Base-by-base conservation (phyloP, 2,113 vertebrate genomes). In the Arenaria interpres region DNA sequence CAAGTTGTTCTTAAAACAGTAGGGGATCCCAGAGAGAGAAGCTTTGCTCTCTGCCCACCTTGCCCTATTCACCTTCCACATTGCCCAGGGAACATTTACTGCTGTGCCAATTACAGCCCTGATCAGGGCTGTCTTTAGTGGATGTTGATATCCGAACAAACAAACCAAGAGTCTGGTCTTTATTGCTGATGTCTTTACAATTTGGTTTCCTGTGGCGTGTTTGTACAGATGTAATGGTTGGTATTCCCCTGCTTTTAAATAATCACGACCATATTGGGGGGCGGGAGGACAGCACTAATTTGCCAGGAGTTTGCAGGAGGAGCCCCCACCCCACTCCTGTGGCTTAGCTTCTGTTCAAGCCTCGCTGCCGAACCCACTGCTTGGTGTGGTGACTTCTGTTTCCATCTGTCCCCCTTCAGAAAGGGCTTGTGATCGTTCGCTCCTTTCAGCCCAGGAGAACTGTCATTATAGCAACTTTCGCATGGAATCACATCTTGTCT, bases 211-310 rank as follows among this genome's bases (percentile, higher is more conserved):
- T 91, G 90, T 93, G 89, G 90, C 0, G 14, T 94, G 93, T 96
- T 95, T 92, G 94, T 88, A 91, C 84, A 91, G 88, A 91, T 96
- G 85, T 92, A 84, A 88, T 39, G 81, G 66, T 85, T 94, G 84
- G 30, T 95, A 77, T 85, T 79, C 48, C 63, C n/a, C 54, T 81
- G 89, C 25, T 85, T 96, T 93, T 48, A 79, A 94, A 73, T 91
- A 87, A 90, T 94, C 78, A 86, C 0, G 37, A 88, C 83, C 85
- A 85, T 62, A 60, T 3, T 75, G 56, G 82, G 76, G 37, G 86
- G 45, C 0, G 27, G 88, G 62, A 93, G 81, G 81, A 89, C 48
- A 62, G 81, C 62, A 89, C 50, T 19, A 51, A 85, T 88, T 85
- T 85, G 45, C 71, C 9, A 15, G n/a, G 59, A 84, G 51, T 80